A percentile compares a stretch with the other conserved stretches of the same genome.
Conservation (phyloP, 2,113 vertebrate genomes). For the Ictalurus punctatus region DNA sequence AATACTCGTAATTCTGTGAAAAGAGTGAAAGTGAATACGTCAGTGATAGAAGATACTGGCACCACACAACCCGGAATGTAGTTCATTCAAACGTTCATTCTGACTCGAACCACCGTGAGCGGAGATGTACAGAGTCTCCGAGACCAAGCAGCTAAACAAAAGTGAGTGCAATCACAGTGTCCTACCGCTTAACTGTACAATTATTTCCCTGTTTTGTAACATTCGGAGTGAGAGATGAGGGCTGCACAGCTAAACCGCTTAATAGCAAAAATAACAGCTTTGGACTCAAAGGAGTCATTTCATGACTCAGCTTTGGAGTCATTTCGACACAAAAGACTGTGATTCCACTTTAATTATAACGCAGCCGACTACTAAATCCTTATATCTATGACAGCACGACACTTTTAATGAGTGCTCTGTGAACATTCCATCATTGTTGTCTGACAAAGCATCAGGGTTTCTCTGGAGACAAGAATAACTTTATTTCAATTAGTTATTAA, state of each 20-base stretch:
- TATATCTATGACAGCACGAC: background rate
- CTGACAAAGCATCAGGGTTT: conserved; percentile 3
- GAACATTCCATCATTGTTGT: background rate
- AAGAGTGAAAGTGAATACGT: conserved; percentile 20
- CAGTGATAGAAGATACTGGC: conserved; percentile 14
- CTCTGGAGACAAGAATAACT: background rate
- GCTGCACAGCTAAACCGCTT: conserved; percentile 28
- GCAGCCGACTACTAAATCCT: background rate
- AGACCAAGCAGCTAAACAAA: conserved; percentile 28
- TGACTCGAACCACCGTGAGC: conserved; percentile 23
- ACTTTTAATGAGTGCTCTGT: background rate
- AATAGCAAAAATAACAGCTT: background rate
- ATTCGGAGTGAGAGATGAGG: conserved; percentile 13
- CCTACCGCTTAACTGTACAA: conserved; percentile 33
- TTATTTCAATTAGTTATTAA: conserved; percentile 20
- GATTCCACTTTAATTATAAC: background rate
- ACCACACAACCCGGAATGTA: conserved; percentile 46
- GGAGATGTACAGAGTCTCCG: background rate
- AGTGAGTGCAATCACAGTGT: conserved; percentile 51
- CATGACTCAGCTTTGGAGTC: background rate
- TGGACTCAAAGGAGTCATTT: background rate
- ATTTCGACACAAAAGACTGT: conserved; percentile 4
- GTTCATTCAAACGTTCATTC: conserved; percentile 22
- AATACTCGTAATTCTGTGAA: background rate
- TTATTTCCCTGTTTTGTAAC: conserved; percentile 24